phyloP scores from a whole-genome alignment of 2,888 invertebrate genomes.

The Clusia tigrina region DNA sequence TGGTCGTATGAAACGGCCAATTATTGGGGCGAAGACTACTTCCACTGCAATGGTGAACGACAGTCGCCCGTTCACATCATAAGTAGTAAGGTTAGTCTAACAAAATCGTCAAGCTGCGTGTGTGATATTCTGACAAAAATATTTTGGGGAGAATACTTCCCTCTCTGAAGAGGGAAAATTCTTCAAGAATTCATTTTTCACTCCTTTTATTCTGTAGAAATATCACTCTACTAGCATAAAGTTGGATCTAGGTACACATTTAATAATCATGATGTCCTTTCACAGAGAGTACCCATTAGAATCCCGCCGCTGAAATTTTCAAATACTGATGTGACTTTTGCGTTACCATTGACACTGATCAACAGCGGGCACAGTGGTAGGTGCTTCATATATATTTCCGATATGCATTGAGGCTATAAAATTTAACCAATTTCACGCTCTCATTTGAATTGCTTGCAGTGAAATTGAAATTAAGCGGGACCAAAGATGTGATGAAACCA shows the following conservation, averaged over 20 bases:
- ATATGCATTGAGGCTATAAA: background rate
- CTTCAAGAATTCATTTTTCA: too few species aligned
- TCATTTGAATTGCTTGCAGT: slow-evolving; percentile 27
- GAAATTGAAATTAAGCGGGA: slow-evolving; percentile 30
- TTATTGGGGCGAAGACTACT: slow-evolving; percentile 67
- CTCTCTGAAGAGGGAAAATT: too few species aligned
- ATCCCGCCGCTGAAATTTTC: background rate
- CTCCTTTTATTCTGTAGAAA: too few species aligned
- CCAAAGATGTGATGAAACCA: slow-evolving; percentile 31
- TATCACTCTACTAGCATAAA: too few species aligned
- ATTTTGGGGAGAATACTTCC: too few species aligned
- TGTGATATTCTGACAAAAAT: too few species aligned
- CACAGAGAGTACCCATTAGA: too few species aligned
- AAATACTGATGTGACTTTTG: background rate
- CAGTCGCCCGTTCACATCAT: slow-evolving; percentile 68
- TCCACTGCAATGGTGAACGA: slow-evolving; percentile 69
- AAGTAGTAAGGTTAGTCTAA: slow-evolving; percentile 35
- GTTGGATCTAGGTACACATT: too few species aligned
- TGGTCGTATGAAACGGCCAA: slow-evolving; percentile 39
- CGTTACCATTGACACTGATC: slow-evolving; percentile 68
- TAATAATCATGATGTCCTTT: too few species aligned
- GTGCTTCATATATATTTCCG: background rate
- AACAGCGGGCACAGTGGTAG: slow-evolving; percentile 72
- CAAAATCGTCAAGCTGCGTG: background rate
- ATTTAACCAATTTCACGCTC: background rate